Evolutionary conservation across 2,113 vertebrate genomes (phyloP), one percentile per base, ranked within the genome.

Genomic region (Glaucomys volans): DNA sequence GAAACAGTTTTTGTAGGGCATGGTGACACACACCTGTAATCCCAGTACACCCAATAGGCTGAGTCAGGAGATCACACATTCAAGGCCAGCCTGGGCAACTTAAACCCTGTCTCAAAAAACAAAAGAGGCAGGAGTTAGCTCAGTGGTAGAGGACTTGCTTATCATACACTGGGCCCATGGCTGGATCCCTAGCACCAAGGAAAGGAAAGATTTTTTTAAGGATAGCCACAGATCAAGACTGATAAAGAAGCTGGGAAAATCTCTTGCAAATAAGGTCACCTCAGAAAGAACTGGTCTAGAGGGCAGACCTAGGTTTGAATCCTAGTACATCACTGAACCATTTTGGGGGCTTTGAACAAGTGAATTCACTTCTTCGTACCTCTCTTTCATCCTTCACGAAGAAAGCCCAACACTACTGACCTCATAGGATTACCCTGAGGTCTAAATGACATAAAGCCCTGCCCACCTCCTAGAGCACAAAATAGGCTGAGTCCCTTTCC

Each of bases 1-100:
- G 11, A 91, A 91, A 89, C 66, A 57, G 32, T 64, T 89, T 96
- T 77, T 90, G 28, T 47, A 95, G 30, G 20, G 5, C 20, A 80
- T 30, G 16, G 0, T 82, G 44, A 59, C 22, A 74, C 74, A 75
- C 22, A 44, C 26, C 40, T 16, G 32, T 69, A 17, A 44, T 12
- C 42, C 59, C 42, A 30, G 2, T 42, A n/a, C 47, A 69, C 16
- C 32, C 32, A n/a, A 35, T 8, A 69, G 35, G 35, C 66, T 69
- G 66, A 69, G 66, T 32, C 66, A 69, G 35, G 35, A 69, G 66
- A n/a, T 69, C 17, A 32, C 30, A 16, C n/a, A 69, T n/a, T 69
- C 35, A 17, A 69, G 66, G 35, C 66, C 32, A 69, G 16, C 66
- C 66, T 69, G 32, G 32, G 32, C 32, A 69, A 69, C 13, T 66